Conservation (phyloP, 2,888 invertebrate genomes). For the Epistrophe eligans region DNA sequence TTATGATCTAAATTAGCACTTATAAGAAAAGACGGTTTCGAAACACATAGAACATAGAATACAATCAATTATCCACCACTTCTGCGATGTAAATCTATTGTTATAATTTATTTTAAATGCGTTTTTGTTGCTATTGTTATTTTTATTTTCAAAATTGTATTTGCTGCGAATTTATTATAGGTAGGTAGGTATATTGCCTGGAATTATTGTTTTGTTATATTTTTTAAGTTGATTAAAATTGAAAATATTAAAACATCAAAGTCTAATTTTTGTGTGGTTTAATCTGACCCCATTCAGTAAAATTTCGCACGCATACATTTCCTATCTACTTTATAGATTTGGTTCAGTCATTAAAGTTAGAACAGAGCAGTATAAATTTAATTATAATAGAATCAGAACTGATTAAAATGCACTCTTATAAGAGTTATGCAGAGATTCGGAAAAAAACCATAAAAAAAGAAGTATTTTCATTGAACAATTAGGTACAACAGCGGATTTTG, state of each 20-base stretch:
- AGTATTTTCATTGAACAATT: too few species aligned
- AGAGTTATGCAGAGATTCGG: too few species aligned
- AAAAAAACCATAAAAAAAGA: too few species aligned
- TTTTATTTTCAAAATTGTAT: conserved; percentile 6
- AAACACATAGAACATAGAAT: conserved; percentile 71
- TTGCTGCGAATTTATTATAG: conserved; percentile 13
- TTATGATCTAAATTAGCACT: conserved; percentile 56
- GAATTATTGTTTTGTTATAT: background rate
- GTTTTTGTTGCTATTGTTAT: background rate
- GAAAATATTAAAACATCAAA: background rate
- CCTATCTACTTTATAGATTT: too few species aligned
- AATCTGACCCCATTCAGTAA: too few species aligned
- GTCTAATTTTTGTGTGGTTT: conserved; percentile 11
- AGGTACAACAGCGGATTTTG: too few species aligned
- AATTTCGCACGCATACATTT: too few species aligned
- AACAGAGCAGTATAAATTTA: too few species aligned
- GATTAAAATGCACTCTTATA: too few species aligned
- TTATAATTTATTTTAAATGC: conserved; percentile 33
- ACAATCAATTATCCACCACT: conserved; percentile 56
- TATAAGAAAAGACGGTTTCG: conserved; percentile 67
- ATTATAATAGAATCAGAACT: too few species aligned
- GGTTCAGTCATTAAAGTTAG: too few species aligned
- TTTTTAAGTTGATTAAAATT: background rate
- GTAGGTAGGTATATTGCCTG: conserved; percentile 41
- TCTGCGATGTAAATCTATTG: conserved; percentile 31